Base-by-base conservation (phyloP, 2,888 invertebrate genomes). In the Drosophila testacea region DNA sequence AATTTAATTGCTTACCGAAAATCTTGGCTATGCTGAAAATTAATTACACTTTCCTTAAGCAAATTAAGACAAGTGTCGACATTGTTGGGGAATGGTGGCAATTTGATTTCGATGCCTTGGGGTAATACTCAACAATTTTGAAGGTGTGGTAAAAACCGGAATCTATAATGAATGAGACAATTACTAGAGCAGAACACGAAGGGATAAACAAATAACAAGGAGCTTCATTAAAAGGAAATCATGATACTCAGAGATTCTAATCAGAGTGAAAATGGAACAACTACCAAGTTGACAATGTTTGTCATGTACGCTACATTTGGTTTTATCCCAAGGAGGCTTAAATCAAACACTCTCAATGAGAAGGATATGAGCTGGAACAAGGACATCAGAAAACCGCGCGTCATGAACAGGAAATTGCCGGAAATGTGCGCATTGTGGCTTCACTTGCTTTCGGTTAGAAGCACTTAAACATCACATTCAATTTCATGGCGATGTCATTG, bases 271-370 rank as follows among this genome's bases (percentile, higher is more conserved):
- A 77, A 62, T 55, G 38, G 22, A 4, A 28, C 57, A 63, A 62
- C 73, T 67, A 59, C n/a, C 54, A 47, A 63, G 67, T 56, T 83
- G 68, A 75, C 67, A 69, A 63, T 83, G 69, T 83, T 83, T 83
- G 81, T 69, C 79, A 70, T 77, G 68, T 69, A 44, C 81, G 81
- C 78, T 67, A 66, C 69, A 87, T 86, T 86, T 83, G 57, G 30
- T 60, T 57, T 48, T 32, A 61, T 44, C 51, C 61, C 51, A 27
- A 59, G 52, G 56, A 72, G 60, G 60, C 57, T 44, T 6, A 68
- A 68, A 70, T 81, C 71, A 52, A 62, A 38, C 46, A 42, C 56
- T 11, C 2, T 50, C 50, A 16, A n/a, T 36, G 5, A 5, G 2
- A 6, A 41, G 32, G 50, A n/a, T 7, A 6, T 7, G 50, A 13